These are phyloP conservation scores for Hoplostethus mediterraneus DNA, from an alignment of 2,797 vertebrate genomes.

Conservation along the genomic window DNA sequence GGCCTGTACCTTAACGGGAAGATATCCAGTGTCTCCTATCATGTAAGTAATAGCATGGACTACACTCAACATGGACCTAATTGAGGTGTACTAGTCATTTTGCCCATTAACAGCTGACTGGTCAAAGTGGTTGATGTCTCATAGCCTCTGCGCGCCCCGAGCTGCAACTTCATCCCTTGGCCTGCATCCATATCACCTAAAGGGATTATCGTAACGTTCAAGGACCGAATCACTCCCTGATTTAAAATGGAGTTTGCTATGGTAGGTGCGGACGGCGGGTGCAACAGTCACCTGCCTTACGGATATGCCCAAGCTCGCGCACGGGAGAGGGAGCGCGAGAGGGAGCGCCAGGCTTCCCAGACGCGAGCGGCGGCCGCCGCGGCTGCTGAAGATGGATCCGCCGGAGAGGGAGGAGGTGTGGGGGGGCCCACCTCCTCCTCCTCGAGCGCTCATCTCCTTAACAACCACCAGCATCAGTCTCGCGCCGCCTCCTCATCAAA, in stretches of 20 bases:
- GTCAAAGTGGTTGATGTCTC: constrained; percentile 61
- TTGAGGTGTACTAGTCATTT: constrained; percentile 46
- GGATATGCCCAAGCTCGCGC: constrained; percentile 91
- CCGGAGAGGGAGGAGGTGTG: constrained; percentile 55
- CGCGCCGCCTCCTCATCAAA: constrained; percentile 85
- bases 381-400: constrained; percentile 83
- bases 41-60: constrained; percentile 61
- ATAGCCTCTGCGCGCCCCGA: constrained; percentile 41
- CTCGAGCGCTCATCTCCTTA: constrained; percentile 77
- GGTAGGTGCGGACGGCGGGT: constrained; percentile 96
- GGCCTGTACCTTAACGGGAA: constrained; percentile 43
- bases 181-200: constrained; percentile 45
- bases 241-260: constrained; percentile 97
- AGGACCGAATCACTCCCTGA: constrained; percentile 45
- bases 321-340: constrained; percentile 92
- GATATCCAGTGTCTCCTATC: constrained; percentile 27
- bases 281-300: constrained; percentile 96
- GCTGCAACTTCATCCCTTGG: constrained; percentile 69
- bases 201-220: constrained; percentile 42
- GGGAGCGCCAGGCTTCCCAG: constrained; percentile 84
- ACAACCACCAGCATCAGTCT: constrained; percentile 86
- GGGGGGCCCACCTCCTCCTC: constrained; percentile 58
- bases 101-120: constrained; percentile 58
- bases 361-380: constrained; percentile 87
- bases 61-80: constrained; percentile 52